These are phyloP conservation scores for Lepidochrysops patricia DNA, from an alignment of 2,888 invertebrate species.

Conservation along the genomic window DNA sequence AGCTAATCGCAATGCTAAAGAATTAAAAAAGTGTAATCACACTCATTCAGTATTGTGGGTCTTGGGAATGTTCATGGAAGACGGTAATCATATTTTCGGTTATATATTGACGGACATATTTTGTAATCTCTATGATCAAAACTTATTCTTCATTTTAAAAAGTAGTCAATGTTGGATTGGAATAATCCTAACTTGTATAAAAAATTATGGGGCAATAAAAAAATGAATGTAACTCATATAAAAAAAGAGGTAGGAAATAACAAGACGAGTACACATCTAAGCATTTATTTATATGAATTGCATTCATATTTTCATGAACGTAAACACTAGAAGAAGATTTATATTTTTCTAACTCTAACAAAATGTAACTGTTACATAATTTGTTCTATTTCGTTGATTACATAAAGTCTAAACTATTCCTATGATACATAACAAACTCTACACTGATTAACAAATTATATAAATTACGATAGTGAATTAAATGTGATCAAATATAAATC, in stretches of 20 bases:
- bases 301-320: constrained; percentile 48
- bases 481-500: neutral
- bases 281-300: constrained; percentile 71
- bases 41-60: too few species aligned
- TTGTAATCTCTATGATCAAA: too few species aligned
- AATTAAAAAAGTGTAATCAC: too few species aligned
- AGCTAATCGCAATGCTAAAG: too few species aligned
- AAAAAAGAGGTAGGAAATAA: constrained; percentile 33
- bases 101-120: too few species aligned
- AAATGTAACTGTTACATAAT: neutral
- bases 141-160: too few species aligned
- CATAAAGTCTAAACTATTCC: neutral
- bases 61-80: too few species aligned
- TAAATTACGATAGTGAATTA: neutral
- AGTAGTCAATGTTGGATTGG: too few species aligned
- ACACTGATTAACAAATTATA: neutral
- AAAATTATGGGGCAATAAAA: constrained; percentile 20
- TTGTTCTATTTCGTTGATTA: neutral
- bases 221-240: constrained; percentile 72
- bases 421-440: neutral
- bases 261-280: constrained; percentile 47
- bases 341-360: neutral
- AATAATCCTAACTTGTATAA: too few species aligned
- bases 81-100: too few species aligned
- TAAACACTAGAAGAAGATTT: constrained; percentile 4